phyloP scores from a whole-genome alignment of 1,140 invertebrate genomes.

The Solenopsis fugax region DNA sequence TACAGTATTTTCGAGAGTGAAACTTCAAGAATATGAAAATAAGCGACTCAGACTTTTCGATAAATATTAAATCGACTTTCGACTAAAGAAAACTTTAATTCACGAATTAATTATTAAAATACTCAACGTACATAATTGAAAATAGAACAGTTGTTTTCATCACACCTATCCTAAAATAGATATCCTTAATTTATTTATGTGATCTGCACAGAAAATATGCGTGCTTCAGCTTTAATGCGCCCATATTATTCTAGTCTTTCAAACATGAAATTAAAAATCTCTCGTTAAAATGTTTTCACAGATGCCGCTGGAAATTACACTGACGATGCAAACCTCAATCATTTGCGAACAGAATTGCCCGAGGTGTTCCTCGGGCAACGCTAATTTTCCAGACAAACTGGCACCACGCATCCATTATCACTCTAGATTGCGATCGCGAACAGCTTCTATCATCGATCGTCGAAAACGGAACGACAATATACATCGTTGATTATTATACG shows the following conservation, averaged over 20 bases:
- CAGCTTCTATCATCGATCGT: slow-evolving; percentile 27
- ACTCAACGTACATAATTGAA: neutral
- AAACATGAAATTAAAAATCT: slow-evolving; percentile 31
- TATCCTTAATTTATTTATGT: neutral
- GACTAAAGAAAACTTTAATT: neutral
- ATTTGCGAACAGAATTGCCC: slow-evolving; percentile 20
- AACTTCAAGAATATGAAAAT: neutral
- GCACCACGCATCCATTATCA: slow-evolving; percentile 15
- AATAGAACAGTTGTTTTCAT: neutral
- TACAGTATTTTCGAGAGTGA: neutral
- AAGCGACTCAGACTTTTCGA: neutral
- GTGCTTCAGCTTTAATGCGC: neutral
- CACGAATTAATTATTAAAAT: neutral
- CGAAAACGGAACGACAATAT: slow-evolving; percentile 2
- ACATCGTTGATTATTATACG: neutral
- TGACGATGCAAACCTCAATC: slow-evolving; percentile 7
- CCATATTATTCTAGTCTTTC: slow-evolving; percentile 8
- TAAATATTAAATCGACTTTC: slow-evolving; percentile 3
- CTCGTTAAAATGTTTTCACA: neutral
- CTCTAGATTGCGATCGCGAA: slow-evolving; percentile 29
- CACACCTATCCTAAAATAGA: neutral
- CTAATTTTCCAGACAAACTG: slow-evolving; percentile 51
- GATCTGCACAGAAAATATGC: neutral
- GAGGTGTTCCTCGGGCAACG: neutral
- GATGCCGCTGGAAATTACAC: slow-evolving; percentile 19